These are phyloP conservation scores for Calonectris borealis DNA, from an alignment of 2,113 vertebrate species.

Conservation along the genomic window DNA sequence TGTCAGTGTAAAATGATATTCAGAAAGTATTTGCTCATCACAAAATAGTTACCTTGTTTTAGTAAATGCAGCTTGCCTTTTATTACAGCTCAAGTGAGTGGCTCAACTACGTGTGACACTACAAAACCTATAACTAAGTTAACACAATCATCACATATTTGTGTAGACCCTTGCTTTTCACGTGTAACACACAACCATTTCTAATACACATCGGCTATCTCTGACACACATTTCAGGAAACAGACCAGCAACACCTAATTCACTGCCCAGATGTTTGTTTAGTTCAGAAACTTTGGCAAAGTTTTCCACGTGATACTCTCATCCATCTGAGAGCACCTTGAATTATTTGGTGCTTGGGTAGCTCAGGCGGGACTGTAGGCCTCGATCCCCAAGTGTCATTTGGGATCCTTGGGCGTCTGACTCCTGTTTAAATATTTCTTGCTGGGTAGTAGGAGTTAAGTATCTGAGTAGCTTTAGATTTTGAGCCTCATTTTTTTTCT, in stretches of 20 bases:
- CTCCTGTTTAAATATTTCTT: not conserved
- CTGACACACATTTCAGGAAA: not conserved
- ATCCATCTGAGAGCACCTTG: not conserved
- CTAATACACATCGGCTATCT: not conserved
- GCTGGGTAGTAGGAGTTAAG: not conserved
- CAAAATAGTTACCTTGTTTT: not conserved
- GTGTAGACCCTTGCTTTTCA: not conserved
- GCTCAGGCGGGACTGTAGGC: not conserved
- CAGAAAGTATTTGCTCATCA: not conserved
- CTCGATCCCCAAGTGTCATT: not conserved
- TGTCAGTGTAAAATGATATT: not conserved
- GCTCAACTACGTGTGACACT: not conserved
- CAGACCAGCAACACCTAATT: not conserved
- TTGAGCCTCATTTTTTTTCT: not conserved
- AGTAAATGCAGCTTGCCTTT: not conserved
- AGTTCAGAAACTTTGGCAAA: not conserved
- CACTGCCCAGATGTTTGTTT: not conserved
- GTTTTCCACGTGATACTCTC: not conserved
- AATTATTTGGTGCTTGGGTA: not conserved
- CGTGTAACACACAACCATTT: not conserved
- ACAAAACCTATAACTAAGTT: not conserved
- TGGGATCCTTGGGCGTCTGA: not conserved
- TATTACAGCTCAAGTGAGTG: not conserved
- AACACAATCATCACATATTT: not conserved
- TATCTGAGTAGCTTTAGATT: not conserved